A percentile compares a stretch with the other conserved stretches of the same genome.
phyloP scores from a whole-genome alignment of 2,113 vertebrate genomes.

The Rhea americana region DNA sequence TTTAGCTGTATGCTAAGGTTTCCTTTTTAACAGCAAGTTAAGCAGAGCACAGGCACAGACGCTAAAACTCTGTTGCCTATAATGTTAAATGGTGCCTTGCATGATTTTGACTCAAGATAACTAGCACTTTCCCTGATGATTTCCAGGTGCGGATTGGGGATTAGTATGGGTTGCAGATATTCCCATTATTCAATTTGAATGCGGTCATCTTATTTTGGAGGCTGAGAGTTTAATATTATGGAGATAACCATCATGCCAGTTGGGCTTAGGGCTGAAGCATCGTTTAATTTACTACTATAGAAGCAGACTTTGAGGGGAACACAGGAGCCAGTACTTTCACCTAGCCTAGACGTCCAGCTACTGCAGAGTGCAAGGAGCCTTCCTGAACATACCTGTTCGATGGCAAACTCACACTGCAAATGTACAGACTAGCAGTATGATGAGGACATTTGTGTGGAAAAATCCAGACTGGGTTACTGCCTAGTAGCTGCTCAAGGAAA shows the following conservation, averaged over 20 bases:
- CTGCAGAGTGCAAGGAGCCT: neutral
- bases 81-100: constrained; percentile 46
- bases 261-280: neutral
- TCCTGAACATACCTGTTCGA: neutral
- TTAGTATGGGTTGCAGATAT: neutral
- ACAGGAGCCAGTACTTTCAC: neutral
- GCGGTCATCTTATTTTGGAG: neutral
- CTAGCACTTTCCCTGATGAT: constrained; percentile 35
- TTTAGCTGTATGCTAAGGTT: constrained; percentile 43
- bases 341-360: neutral
- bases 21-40: constrained; percentile 62
- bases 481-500: neutral
- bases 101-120: constrained; percentile 61
- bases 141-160: constrained; percentile 48
- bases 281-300: neutral
- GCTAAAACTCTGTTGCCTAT: constrained; percentile 54
- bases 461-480: neutral
- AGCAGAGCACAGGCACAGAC: constrained; percentile 49
- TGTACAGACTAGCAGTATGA: neutral
- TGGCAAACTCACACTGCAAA: neutral
- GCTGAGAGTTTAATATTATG: neutral
- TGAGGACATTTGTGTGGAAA: neutral
- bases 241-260: neutral
- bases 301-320: neutral
- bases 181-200: neutral